These are phyloP conservation scores for Acanthoscelides obtectus DNA, from an alignment of 2,888 invertebrate species.

Conservation along the genomic window DNA sequence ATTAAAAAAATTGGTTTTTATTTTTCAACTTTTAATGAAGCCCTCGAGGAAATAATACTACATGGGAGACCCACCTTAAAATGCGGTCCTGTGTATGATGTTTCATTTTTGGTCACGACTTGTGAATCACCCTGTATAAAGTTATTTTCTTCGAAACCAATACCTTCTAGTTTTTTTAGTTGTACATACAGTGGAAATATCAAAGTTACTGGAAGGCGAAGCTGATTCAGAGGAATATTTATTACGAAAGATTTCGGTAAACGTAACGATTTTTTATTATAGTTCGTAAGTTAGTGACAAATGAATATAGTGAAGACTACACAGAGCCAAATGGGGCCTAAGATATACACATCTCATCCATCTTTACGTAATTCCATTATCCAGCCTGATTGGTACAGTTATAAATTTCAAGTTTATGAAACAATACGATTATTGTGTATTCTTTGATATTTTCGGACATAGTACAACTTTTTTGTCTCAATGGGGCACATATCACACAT, in stretches of 20 bases:
- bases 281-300: slow-evolving; percentile 39
- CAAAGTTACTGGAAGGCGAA: slow-evolving; percentile 16
- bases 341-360: background rate
- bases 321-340: background rate
- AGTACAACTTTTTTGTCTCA: background rate
- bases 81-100: too few species aligned
- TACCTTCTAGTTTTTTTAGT: too few species aligned
- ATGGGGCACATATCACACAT: background rate
- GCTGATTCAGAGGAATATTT: slow-evolving; percentile 28
- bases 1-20: too few species aligned
- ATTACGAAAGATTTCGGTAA: slow-evolving; percentile 41
- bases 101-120: too few species aligned
- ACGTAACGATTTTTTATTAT: slow-evolving; percentile 46
- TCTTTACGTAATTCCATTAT: background rate
- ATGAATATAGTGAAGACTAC: background rate
- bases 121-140: background rate
- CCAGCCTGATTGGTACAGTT: background rate
- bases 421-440: too few species aligned
- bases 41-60: too few species aligned
- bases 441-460: background rate
- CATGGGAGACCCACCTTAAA: too few species aligned
- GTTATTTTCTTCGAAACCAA: too few species aligned
- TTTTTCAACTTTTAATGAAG: too few species aligned
- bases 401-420: background rate
- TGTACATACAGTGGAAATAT: background rate